A percentile compares a stretch with the other conserved stretches of the same genome.
These are phyloP conservation scores for Dipodomys merriami DNA, from an alignment of 2,113 vertebrate genomes.

Conservation along the genomic window DNA sequence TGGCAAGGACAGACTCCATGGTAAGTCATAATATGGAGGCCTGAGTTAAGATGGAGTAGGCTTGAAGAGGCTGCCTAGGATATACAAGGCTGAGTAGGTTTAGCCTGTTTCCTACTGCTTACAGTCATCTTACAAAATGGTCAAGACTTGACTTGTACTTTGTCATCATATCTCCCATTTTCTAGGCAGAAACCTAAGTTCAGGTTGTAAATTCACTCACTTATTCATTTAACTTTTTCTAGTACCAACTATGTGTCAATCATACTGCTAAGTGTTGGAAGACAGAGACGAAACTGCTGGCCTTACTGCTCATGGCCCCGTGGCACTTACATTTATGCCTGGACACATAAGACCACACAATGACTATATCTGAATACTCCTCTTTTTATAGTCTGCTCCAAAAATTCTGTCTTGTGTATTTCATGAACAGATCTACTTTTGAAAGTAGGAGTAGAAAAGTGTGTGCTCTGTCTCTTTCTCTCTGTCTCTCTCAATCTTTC, in stretches of 20 bases:
- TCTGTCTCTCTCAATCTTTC: too few species aligned
- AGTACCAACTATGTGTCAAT: not conserved
- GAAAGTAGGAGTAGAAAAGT: not conserved
- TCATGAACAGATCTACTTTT: not conserved
- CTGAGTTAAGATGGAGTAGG: not conserved
- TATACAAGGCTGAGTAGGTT: fast-evolving
- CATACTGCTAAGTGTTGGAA: not conserved
- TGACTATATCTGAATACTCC: fast-evolving
- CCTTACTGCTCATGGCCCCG: not conserved
- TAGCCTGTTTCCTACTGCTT: not conserved
- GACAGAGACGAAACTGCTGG: not conserved
- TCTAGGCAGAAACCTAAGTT: not conserved
- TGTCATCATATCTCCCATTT: not conserved
- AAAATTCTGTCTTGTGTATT: not conserved
- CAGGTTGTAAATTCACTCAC: not conserved
- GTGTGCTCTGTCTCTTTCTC: too few species aligned
- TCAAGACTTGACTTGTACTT: not conserved
- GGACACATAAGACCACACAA: not conserved
- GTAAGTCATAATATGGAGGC: not conserved
- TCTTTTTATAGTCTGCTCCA: not conserved
- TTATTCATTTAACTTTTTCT: not conserved
- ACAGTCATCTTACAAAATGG: fast-evolving
- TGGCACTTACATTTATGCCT: not conserved
- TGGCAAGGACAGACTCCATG: not conserved
- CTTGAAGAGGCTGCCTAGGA: not conserved